Evolutionary conservation across 2,888 invertebrate genomes (phyloP).

Genomic region (Tenthredo mesomela): DNA sequence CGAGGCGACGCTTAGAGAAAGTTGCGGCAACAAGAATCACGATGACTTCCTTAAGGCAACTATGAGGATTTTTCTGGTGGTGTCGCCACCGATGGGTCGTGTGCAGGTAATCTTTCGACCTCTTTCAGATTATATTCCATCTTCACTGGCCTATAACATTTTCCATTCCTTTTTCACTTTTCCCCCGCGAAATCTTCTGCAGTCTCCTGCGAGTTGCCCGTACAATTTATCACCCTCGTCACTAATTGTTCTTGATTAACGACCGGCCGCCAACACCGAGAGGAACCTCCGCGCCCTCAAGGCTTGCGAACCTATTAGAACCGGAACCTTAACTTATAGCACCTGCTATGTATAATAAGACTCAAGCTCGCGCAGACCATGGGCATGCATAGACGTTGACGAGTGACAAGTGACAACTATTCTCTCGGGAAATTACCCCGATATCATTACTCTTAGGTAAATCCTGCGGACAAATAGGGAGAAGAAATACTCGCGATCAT

Average conservation of each 20-base stretch:
- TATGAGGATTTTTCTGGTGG: constrained; percentile 87
- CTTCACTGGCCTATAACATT: background rate
- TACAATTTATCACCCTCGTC: constrained; percentile 37
- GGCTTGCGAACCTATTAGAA: constrained; percentile 19
- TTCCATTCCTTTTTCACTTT: background rate
- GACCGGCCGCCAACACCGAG: constrained; percentile 21
- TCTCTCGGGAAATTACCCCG: constrained; percentile 28
- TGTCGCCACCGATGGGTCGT: constrained; percentile 84
- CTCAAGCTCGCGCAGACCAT: background rate
- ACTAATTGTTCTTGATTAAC: constrained; percentile 44
- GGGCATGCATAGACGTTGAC: background rate
- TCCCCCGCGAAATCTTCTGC: background rate
- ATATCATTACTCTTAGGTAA: constrained; percentile 24
- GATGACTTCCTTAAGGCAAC: constrained; percentile 87
- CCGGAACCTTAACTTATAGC: constrained; percentile 38
- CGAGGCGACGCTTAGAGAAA: constrained; percentile 60
- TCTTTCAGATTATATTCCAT: background rate
- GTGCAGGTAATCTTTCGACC: constrained; percentile 79
- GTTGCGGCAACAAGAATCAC: constrained; percentile 76
- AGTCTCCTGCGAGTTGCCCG: background rate
- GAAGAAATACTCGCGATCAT: background rate
- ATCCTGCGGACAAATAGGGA: background rate
- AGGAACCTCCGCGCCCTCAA: background rate
- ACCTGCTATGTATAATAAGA: background rate
- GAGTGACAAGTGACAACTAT: constrained; percentile 42